A percentile compares a stretch with the other conserved stretches of the same genome.
phyloP scores from a whole-genome alignment of 2,797 vertebrate genomes.

The Triplophysa yarkandensis region DNA sequence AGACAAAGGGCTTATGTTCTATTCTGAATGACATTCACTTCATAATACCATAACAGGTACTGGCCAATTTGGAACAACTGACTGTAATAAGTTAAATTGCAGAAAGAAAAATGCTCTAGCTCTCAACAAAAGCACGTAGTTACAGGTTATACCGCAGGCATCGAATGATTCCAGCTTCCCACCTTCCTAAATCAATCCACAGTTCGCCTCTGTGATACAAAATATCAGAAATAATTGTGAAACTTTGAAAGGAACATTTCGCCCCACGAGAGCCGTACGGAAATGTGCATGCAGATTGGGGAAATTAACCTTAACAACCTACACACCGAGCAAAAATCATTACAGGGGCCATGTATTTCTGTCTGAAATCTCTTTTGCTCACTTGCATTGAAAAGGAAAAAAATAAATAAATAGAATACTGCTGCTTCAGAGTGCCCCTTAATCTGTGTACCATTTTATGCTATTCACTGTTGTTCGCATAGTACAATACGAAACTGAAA shows the following conservation, averaged over 20 bases:
- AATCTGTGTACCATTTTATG: conserved; percentile 32
- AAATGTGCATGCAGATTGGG: conserved; percentile 54
- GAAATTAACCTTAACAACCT: conserved; percentile 60
- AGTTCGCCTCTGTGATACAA: conserved; percentile 41
- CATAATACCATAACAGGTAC: conserved; percentile 33
- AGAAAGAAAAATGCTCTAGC: conserved; percentile 49
- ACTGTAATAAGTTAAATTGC: conserved; percentile 49
- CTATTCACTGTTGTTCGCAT: conserved; percentile 12
- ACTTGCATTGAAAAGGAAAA: conserved; percentile 22
- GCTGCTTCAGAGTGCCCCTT: conserved; percentile 24
- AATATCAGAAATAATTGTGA: conserved; percentile 60
- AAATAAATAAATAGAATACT: conserved; percentile 41
- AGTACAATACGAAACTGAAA: conserved; percentile 19
- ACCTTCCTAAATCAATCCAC: conserved; percentile 39
- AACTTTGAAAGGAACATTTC: conserved; percentile 48
- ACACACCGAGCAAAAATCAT: conserved; percentile 36
- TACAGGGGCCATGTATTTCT: conserved; percentile 13
- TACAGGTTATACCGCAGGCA: conserved; percentile 52
- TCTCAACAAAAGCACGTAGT: conserved; percentile 61
- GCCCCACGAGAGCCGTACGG: conserved; percentile 48
- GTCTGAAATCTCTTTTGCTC: conserved; percentile 25
- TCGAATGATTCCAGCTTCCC: conserved; percentile 54
- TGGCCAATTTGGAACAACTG: conserved; percentile 46
- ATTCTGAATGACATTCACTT: conserved; percentile 35
- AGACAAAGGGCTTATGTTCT: neutral